Conservation (phyloP, 1,140 invertebrate genomes). For the Listronotus oregonensis region DNA sequence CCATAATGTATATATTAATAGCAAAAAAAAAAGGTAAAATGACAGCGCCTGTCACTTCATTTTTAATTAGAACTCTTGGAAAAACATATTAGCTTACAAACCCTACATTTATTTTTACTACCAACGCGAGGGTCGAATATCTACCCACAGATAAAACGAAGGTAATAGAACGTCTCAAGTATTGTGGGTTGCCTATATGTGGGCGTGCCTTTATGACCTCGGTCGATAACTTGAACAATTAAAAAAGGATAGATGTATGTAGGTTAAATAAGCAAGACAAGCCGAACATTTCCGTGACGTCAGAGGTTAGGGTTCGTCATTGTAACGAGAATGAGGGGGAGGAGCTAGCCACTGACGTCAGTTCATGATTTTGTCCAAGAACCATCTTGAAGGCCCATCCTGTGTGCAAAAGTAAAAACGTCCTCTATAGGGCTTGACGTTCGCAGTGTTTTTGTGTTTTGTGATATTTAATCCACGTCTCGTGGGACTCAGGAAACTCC, state of each 20-base stretch:
- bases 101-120: no score
- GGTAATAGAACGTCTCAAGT: background rate
- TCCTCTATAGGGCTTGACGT: slow-evolving; percentile 28
- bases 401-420: slow-evolving; percentile 40
- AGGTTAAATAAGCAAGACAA: slow-evolving; percentile 1
- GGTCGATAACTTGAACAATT: slow-evolving; percentile 24
- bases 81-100: slow-evolving; percentile 6
- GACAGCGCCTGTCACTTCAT: slow-evolving; percentile 1
- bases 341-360: slow-evolving; percentile 38
- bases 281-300: slow-evolving; percentile 28
- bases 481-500: slow-evolving; percentile 53
- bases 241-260: slow-evolving; percentile 13
- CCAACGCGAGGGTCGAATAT: no score
- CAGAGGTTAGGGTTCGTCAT: slow-evolving; percentile 28
- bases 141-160: no score
- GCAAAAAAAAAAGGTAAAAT: no score
- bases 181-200: slow-evolving; percentile 38
- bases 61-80: slow-evolving; percentile 9
- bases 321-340: background rate
- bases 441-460: slow-evolving; percentile 32
- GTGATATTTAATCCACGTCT: slow-evolving; percentile 40
- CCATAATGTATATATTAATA: no score
- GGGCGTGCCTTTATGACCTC: slow-evolving; percentile 20
- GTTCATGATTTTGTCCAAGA: slow-evolving; percentile 37
- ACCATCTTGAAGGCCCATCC: slow-evolving; percentile 47